Percentiles rank a stretch among this genome's conserved stretches.
These are phyloP conservation scores for Megatriorchis doriae DNA, from an alignment of 2,113 vertebrate genomes.

Conservation along the genomic window DNA sequence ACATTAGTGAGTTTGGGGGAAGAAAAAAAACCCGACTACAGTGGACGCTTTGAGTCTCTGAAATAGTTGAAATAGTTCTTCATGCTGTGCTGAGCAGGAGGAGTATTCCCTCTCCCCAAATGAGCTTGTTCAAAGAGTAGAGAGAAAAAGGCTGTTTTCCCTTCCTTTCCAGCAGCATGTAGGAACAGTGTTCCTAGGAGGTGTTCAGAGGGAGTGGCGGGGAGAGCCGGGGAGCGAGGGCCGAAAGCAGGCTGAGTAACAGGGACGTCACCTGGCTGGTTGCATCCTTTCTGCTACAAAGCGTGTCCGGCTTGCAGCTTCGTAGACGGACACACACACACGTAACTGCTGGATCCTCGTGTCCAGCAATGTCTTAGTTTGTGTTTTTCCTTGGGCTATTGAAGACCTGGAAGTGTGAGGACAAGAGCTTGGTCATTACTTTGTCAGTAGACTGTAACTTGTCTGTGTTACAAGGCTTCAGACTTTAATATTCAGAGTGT, in stretches of 20 bases:
- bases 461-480: background rate
- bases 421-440: background rate
- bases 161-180: slow-evolving; percentile 27
- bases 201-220: slow-evolving; percentile 43
- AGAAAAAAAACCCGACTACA: background rate
- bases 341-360: background rate
- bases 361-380: background rate
- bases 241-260: slow-evolving; percentile 37
- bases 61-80: background rate
- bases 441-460: background rate
- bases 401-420: background rate
- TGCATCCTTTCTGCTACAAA: background rate
- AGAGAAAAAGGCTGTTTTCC: background rate
- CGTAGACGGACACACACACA: background rate
- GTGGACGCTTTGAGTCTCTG: background rate
- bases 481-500: background rate
- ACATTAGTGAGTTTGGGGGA: background rate
- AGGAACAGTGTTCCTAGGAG: slow-evolving; percentile 40
- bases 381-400: background rate
- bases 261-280: slow-evolving; percentile 2
- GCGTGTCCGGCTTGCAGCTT: background rate
- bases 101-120: background rate
- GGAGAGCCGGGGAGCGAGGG: background rate
- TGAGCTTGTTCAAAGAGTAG: background rate
- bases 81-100: background rate